phyloP scores from a whole-genome alignment of 2,888 invertebrate genomes.

The Leptopilina drosophilae region DNA sequence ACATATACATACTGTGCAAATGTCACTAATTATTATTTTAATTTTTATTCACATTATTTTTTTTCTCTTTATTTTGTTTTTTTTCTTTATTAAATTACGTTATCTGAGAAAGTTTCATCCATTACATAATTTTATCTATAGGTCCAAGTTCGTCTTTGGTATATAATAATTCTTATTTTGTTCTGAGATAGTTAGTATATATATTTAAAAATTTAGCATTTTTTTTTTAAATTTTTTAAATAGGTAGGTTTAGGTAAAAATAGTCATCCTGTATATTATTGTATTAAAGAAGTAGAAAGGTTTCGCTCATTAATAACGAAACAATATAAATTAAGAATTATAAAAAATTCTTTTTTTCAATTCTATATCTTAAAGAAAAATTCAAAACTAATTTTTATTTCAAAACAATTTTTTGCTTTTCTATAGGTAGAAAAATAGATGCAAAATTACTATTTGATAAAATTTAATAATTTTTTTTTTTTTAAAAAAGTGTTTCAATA shows the following conservation, averaged over 20 bases:
- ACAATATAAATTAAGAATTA: conserved; percentile 43
- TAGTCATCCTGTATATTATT: conserved; percentile 66
- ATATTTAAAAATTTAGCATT: conserved; percentile 45
- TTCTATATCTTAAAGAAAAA: no score
- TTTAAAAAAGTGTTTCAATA: neutral
- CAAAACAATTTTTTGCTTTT: no score
- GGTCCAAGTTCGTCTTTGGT: conserved; percentile 66
- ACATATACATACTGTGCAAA: no score
- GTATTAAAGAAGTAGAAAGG: conserved; percentile 67
- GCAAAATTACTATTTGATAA: neutral
- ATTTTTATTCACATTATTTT: no score
- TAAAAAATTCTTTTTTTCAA: neutral
- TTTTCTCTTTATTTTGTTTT: neutral
- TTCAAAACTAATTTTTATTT: no score
- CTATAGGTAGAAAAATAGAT: neutral
- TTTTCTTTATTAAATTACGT: neutral
- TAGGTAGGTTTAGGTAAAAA: conserved; percentile 69
- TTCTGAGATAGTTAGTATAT: conserved; percentile 63
- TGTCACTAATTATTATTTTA: no score
- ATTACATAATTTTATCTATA: conserved; percentile 52
- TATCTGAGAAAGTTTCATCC: conserved; percentile 42
- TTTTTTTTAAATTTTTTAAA: conserved; percentile 54
- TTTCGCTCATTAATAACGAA: conserved; percentile 68
- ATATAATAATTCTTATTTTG: conserved; percentile 63
- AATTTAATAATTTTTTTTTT: neutral